phyloP scores from a whole-genome alignment of 2,888 invertebrate genomes.

The Nephrotoma appendiculata region DNA sequence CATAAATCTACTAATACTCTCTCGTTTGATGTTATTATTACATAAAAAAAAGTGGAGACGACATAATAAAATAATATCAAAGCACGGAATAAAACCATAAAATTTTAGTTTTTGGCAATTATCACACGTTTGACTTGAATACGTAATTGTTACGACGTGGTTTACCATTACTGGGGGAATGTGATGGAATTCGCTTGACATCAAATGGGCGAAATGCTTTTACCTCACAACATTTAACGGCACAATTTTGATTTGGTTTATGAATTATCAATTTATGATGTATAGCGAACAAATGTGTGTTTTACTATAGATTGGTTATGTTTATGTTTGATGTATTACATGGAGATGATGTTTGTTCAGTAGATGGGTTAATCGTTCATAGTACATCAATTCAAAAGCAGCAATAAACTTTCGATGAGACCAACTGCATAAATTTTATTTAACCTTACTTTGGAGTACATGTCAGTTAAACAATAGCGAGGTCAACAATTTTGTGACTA shows the following conservation, averaged over 20 bases:
- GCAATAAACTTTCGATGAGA: too few relatives aligned
- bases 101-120: not conserved
- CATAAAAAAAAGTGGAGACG: not conserved
- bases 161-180: not conserved
- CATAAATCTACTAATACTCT: not conserved
- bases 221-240: not conserved
- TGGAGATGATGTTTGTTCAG: too few relatives aligned
- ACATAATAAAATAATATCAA: not conserved
- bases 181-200: not conserved
- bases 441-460: too few relatives aligned
- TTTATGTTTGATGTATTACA: too few relatives aligned
- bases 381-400: too few relatives aligned
- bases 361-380: too few relatives aligned
- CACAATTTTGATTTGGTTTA: not conserved
- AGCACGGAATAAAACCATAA: not conserved
- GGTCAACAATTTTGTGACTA: too few relatives aligned
- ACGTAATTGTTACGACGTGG: not conserved
- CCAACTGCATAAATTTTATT: too few relatives aligned
- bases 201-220: not conserved
- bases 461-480: too few relatives aligned
- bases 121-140: not conserved
- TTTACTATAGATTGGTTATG: too few relatives aligned
- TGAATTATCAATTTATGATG: too few relatives aligned
- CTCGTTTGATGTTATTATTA: not conserved
- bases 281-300: too few relatives aligned